Evolutionary conservation across 2,797 vertebrate species (phyloP).

Genomic region (Notoglanidium macrostoma): DNA sequence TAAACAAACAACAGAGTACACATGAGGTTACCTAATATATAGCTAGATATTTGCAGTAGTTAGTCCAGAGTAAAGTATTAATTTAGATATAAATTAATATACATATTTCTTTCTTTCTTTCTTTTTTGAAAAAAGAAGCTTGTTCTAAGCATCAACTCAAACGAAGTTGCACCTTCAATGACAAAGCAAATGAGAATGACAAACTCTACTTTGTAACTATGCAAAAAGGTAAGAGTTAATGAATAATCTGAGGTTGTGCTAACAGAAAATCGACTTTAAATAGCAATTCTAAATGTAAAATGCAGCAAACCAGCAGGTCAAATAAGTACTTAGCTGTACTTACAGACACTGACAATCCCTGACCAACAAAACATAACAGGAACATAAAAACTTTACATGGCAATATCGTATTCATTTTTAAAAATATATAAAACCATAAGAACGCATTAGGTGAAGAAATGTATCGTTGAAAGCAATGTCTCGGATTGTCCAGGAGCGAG

Average conservation of each 20-base stretch:
- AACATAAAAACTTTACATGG: neutral
- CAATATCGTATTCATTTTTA: neutral
- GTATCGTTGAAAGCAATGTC: neutral
- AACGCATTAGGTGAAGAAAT: neutral
- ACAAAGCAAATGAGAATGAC: slow-evolving; percentile 3
- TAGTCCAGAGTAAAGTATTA: slow-evolving; percentile 65
- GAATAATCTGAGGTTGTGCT: neutral
- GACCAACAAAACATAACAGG: neutral
- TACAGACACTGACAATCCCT: neutral
- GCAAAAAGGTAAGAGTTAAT: neutral
- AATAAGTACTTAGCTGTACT: neutral
- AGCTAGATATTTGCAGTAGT: slow-evolving; percentile 63
- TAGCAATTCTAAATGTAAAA: slow-evolving; percentile 6
- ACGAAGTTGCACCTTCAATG: neutral
- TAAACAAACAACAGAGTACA: slow-evolving; percentile 50
- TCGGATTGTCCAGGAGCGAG: neutral
- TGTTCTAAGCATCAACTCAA: neutral
- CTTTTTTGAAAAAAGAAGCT: neutral
- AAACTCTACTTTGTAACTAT: neutral
- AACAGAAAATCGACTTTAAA: slow-evolving; percentile 13
- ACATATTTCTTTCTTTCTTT: slow-evolving; percentile 8
- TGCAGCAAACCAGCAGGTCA: neutral
- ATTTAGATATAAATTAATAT: neutral
- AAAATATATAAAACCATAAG: neutral
- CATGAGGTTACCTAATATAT: slow-evolving; percentile 50